A percentile compares a stretch with the other conserved stretches of the same genome.
Evolutionary conservation across 2,888 invertebrate species (phyloP).

Genomic region (Emmelina monodactyla): DNA sequence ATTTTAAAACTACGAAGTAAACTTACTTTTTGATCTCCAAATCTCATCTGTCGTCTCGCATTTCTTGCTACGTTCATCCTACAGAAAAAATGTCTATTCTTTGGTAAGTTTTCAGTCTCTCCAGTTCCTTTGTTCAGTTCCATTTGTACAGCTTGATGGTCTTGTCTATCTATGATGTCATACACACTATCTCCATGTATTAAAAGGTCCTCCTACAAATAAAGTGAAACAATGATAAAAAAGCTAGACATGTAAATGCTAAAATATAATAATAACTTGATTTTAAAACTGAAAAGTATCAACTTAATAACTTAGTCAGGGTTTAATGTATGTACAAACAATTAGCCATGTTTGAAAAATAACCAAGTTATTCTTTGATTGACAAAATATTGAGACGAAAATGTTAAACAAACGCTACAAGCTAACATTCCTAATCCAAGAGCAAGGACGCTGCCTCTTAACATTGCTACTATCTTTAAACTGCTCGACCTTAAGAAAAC

Average conservation of each 20-base stretch:
- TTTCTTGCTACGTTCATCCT: slow-evolving; percentile 98
- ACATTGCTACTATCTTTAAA: not conserved
- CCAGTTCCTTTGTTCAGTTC: slow-evolving; percentile 77
- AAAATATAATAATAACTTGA: no score
- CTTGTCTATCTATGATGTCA: slow-evolving; percentile 98
- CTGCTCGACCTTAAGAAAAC: not conserved
- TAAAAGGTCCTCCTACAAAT: slow-evolving; percentile 91
- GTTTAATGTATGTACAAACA: no score
- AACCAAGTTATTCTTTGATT: no score
- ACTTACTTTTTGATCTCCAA: slow-evolving; percentile 96
- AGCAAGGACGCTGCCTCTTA: no score
- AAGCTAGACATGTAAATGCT: no score
- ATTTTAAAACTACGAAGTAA: no score
- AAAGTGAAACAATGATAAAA: slow-evolving; percentile 4
- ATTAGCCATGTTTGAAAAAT: no score
- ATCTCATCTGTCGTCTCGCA: slow-evolving; percentile 95
- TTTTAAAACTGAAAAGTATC: no score
- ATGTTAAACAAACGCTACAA: no score
- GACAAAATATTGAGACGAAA: no score
- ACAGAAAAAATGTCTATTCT: slow-evolving; percentile 88
- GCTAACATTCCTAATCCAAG: no score
- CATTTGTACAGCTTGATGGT: slow-evolving; percentile 94
- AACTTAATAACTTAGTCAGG: no score
- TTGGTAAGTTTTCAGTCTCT: slow-evolving; percentile 65
- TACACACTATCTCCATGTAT: slow-evolving; percentile 99